Conservation (phyloP, 1,140 invertebrate species). For the Drosophila kohkoa region DNA sequence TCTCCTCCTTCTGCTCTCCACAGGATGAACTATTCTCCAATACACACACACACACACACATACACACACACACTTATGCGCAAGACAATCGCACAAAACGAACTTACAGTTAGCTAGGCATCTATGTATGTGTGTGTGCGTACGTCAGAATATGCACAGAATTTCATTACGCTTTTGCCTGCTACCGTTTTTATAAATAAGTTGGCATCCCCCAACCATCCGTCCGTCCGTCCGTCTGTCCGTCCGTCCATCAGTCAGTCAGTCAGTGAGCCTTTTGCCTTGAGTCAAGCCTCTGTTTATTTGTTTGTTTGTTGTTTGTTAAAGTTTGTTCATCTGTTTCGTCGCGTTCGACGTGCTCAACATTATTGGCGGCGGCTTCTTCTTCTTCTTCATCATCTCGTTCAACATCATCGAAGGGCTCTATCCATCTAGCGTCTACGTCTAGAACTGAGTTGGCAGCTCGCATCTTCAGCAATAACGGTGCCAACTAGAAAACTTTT, state of each 20-base stretch:
- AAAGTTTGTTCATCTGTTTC: conserved; percentile 74
- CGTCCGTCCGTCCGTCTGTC: too few relatives aligned
- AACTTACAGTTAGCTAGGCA: conserved; percentile 69
- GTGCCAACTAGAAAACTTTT: conserved; percentile 72
- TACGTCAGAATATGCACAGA: conserved; percentile 76
- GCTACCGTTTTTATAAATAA: conserved; percentile 69
- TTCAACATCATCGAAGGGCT: neutral
- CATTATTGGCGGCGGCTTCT: conserved; percentile 42
- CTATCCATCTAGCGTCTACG: neutral
- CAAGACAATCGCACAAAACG: conserved; percentile 70
- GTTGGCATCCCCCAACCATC: conserved; percentile 53
- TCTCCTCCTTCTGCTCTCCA: neutral
- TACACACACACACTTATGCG: conserved; percentile 14
- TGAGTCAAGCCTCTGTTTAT: conserved; percentile 12
- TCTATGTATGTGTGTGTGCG: conserved; percentile 33
- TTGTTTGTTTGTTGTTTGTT: conserved; percentile 69
- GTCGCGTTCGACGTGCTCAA: conserved; percentile 60
- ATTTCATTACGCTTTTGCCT: conserved; percentile 68
- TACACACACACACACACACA: conserved; percentile 23
- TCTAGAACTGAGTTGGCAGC: conserved; percentile 6
- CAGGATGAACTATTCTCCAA: conserved; percentile 52
- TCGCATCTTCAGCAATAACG: conserved; percentile 29
- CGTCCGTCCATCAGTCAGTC: neutral
- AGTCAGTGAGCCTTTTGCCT: neutral
- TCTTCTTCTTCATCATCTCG: neutral